Base-by-base conservation (phyloP, 2,888 invertebrate genomes). In the Zele albiditarsus region DNA sequence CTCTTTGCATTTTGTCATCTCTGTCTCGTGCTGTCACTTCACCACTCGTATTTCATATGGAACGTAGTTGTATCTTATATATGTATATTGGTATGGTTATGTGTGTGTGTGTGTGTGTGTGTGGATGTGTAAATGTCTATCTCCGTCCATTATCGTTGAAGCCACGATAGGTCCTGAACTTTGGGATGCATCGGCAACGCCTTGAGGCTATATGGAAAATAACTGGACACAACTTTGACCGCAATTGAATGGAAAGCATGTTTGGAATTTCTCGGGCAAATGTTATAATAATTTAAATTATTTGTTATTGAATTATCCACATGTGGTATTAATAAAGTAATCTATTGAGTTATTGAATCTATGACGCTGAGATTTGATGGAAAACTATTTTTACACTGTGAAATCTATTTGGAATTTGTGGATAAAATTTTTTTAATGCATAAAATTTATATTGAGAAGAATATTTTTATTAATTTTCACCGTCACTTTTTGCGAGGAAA, bases 151-250 rank as follows among this genome's bases (percentile, higher is more conserved):
- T 33, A 63, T 42, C 31, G 63, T 23, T 33, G 10, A 23, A 25
- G 66, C 49, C 58, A 31, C 58, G 57, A 71, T 27, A 42, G 33
- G 58, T 28, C 46, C 74, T 27, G 27, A 71, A 75, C 58, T 75
- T 75, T 75, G 66, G 25, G 71, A 75, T 71, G 57, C 71, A 66
- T 60, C 62, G 38, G 71, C 46, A 49, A 62, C 38, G 66, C 74
- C 49, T 33, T 14, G 42, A 66, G 74, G 53, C 53, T 53, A 57
- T 66, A 75, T 38, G 5, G 42, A 20, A 71, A 71, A 66, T 71
- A 75, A 57, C 66, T 42, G 28, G 57, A 23, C 33, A 53, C 53
- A 71, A 75, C 58, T 71, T 75, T 75, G 28, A 20, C 20, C 20
- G 38, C 58, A 71, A 66, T 75, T 28, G 71, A 63, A 74, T 25